Evolutionary conservation across 2,113 vertebrate species (phyloP), one percentile per base, ranked within the genome.

Genomic region (Barnardius zonarius): DNA sequence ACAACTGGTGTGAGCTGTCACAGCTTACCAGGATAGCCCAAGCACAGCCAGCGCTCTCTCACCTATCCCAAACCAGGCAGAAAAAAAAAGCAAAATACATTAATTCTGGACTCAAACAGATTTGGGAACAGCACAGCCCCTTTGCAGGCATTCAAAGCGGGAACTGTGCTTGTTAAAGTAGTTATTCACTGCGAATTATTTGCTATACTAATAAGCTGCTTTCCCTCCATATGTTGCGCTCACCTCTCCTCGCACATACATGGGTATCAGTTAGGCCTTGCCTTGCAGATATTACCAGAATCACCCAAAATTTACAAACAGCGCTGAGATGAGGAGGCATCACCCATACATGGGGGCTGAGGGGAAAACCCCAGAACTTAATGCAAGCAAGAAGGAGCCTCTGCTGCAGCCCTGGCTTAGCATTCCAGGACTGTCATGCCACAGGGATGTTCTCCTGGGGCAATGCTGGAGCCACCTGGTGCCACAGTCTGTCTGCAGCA

Each of bases 291-390:
- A 11, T 13, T n/a, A 59, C 48, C 57, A 25, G 46, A 67, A 67
- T 39, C 17, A 51, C 48, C 54, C 70, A 13, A 39, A 72, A 82
- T 33, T 63, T 37, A 57, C 74, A 55, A 55, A 7, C 8, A 2
- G 3, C 5, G 5, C 35, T 5, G 5, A 46, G 22, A 35, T 0
- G 0, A 81, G 49, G 23, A 43, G 5, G 39, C 43, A 74, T 48
- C 35, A 14, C 6, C 10, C 2, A 7, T 12, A 28, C 0, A 2
- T 0, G 0, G 15, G 17, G 39, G 11, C 23, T 8, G 52, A 80
- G 35, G 52, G 39, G 13, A 69, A 68, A 46, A 80, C 10, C 6
- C 19, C 0, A 5, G 57, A 61, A 16, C 15, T 44, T 3, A 4
- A 8, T 0, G 4, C 17, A 22, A 80, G 48, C 1, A 3, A 67